Percentiles rank a stretch among this genome's conserved stretches.
Conservation (phyloP, 1,140 invertebrate genomes). For the Plodia interpunctella region DNA sequence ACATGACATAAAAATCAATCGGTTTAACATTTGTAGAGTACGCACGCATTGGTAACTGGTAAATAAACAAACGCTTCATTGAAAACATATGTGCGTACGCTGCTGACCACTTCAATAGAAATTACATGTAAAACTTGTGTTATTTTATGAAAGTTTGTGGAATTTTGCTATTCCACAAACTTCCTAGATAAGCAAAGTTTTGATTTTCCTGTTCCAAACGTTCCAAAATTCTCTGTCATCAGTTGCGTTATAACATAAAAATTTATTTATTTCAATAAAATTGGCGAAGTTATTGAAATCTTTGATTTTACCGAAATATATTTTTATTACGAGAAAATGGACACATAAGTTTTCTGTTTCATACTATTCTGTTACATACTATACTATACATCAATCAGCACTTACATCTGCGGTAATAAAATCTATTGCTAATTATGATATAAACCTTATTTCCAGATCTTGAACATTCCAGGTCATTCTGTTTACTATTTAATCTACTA, state of each 20-base stretch:
- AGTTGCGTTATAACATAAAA: too few species aligned
- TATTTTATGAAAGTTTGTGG: not conserved
- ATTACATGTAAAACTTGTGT: not conserved
- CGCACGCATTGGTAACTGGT: not conserved
- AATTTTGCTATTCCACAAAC: too few species aligned
- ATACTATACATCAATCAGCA: too few species aligned
- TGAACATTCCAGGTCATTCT: constrained; percentile 22
- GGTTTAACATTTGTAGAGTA: not conserved
- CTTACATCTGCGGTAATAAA: not conserved
- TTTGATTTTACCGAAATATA: too few species aligned
- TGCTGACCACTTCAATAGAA: not conserved
- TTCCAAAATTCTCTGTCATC: too few species aligned
- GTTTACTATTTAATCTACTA: constrained; percentile 30
- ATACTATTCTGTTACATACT: too few species aligned
- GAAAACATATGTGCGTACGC: not conserved
- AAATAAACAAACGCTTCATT: not conserved
- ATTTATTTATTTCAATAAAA: too few species aligned
- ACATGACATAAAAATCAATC: not conserved
- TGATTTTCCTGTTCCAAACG: too few species aligned
- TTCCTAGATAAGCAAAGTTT: too few species aligned
- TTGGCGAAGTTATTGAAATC: too few species aligned
- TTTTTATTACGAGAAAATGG: too few species aligned
- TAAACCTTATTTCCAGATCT: not conserved
- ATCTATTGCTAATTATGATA: not conserved
- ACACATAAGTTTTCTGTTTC: too few species aligned